Base-by-base conservation (phyloP, 2,113 vertebrate species). In the Leucopsar rothschildi region DNA sequence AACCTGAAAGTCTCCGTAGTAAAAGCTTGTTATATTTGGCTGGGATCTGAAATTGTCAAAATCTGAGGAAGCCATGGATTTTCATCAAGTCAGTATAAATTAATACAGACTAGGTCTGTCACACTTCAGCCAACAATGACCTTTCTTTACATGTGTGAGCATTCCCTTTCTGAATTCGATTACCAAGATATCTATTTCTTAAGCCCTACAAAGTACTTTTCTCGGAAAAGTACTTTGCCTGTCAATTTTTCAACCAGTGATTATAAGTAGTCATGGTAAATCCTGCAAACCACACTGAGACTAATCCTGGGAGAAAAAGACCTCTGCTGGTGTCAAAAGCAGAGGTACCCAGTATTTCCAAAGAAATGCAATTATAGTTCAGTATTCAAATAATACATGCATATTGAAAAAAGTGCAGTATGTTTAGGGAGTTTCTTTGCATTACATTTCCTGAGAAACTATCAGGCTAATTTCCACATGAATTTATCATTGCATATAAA, bases 1-100 rank as follows among this genome's bases (percentile, higher is more conserved):
- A 79, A 9, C 80, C 80, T 89, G 73, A 60, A 86, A 93, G 94
- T 68, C 89, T 45, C 83, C 1, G 0, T 52, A 21, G 77, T 55
- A 52, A 91, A 88, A 93, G 37, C 63, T 61, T 92, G 92, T 95
- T 95, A 4, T 91, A n/a, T 92, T 95, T 97, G 96, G 83, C 96
- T 68, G 80, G 73, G 65, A 64, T 92, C 91, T 95, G 77, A 72
- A 82, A 45, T 87, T 95, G 72, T 92, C 87, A 84, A 84, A 93
- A 86, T 47, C 53, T 4, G 2, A 49, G 75, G 82, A 78, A 91
- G 76, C 92, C 83, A 84, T 53, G 64, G 91, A 45, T 95, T 96
- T 96, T 37, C 88, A 76, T 86, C 81, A 76, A 83, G 77, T 88
- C 86, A 7, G 15, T 35, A n/a, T n/a, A 82, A 88, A 91, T 95